phyloP scores from a whole-genome alignment of 2,113 vertebrate species.

The Poicephalus gulielmi region DNA sequence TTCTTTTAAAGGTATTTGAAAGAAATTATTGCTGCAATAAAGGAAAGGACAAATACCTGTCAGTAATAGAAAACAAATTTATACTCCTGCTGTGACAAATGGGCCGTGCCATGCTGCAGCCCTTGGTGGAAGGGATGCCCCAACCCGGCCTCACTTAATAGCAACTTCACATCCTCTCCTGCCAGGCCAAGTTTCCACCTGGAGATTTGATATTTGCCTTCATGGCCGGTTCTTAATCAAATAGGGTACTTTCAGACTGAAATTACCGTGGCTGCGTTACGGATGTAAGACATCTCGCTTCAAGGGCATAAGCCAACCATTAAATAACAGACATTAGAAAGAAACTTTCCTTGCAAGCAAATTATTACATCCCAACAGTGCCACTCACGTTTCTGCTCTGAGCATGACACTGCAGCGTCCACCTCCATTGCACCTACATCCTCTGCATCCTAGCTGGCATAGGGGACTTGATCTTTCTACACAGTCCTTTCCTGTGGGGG shows the following conservation, averaged over 20 bases:
- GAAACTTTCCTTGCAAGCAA: neutral
- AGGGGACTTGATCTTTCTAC: neutral
- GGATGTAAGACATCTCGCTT: neutral
- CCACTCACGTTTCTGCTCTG: accelerated
- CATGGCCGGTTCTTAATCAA: constrained; percentile 51
- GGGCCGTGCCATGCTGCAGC: accelerated
- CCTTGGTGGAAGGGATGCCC: neutral
- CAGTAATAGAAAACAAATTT: constrained; percentile 52
- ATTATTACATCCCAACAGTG: accelerated
- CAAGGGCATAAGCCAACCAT: constrained; percentile 56
- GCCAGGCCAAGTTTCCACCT: neutral
- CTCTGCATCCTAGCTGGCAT: neutral
- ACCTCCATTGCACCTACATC: neutral
- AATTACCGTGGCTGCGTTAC: constrained; percentile 5
- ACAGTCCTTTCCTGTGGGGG: neutral
- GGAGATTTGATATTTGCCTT: constrained; percentile 54
- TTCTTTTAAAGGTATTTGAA: constrained; percentile 6
- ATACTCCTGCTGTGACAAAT: constrained; percentile 28
- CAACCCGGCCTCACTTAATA: accelerated
- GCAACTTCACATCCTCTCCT: neutral
- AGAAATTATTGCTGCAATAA: constrained; percentile 41
- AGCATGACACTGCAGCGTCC: neutral
- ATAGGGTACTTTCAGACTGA: constrained; percentile 22
- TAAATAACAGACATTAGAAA: constrained; percentile 15
- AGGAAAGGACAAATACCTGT: constrained; percentile 51